Evolutionary conservation across 2,113 vertebrate species (phyloP).

Genomic region (Psettodes erumei): DNA sequence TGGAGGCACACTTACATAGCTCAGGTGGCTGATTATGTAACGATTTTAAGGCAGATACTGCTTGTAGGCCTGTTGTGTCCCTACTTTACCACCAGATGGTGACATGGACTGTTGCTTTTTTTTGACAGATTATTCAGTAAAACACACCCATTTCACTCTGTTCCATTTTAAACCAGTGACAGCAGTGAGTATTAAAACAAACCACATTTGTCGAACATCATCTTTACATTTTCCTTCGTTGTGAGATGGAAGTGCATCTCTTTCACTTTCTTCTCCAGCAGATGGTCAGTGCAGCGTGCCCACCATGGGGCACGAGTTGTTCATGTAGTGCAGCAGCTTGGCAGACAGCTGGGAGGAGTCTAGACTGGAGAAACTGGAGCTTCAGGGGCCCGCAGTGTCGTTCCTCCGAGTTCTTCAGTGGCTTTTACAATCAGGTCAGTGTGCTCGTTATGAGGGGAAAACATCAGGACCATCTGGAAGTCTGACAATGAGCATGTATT

Average conservation of each 20-base stretch:
- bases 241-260: background rate
- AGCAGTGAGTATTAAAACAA: background rate
- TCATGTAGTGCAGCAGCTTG: constrained; percentile 91
- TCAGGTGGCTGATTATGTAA: constrained; percentile 30
- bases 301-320: constrained; percentile 87
- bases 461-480: constrained; percentile 45
- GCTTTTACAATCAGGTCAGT: constrained; percentile 84
- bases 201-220: background rate
- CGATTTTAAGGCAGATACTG: background rate
- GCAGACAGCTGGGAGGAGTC: constrained; percentile 90
- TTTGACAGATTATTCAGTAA: too few species aligned
- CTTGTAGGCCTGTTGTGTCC: background rate
- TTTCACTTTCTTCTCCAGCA: constrained; percentile 80
- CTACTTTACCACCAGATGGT: constrained; percentile 64
- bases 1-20: background rate
- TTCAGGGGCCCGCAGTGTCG: constrained; percentile 84
- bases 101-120: constrained; percentile 35
- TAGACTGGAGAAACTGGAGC: constrained; percentile 89
- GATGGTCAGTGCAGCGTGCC: constrained; percentile 83
- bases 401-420: constrained; percentile 87
- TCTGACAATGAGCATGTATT: constrained; percentile 25
- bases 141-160: too few species aligned
- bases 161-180: background rate
- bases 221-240: constrained; percentile 6
- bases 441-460: constrained; percentile 1